phyloP scores from a whole-genome alignment of 1,140 invertebrate species.

The Rhopalosiphum padi region DNA sequence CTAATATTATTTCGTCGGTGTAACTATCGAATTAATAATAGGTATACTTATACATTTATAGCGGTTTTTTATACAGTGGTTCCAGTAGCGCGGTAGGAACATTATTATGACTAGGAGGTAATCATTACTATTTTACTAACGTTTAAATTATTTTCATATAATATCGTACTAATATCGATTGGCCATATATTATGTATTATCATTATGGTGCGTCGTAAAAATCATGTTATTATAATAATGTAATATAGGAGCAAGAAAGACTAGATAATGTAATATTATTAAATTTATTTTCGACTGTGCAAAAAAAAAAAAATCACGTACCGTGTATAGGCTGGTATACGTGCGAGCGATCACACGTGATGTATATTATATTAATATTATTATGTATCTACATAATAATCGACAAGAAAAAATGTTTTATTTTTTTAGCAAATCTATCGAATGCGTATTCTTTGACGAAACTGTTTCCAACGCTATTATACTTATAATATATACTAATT shows the following conservation, averaged over 20 bases:
- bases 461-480: not conserved
- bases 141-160: conserved; percentile 4
- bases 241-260: not conserved
- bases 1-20: not conserved
- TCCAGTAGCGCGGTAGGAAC: not conserved
- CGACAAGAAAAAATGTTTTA: not conserved
- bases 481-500: no score
- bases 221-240: not conserved
- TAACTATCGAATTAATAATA: not conserved
- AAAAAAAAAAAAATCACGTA: not conserved
- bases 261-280: not conserved
- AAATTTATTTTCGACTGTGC: not conserved
- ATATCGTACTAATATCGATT: not conserved
- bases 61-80: not conserved
- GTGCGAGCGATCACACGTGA: not conserved
- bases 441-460: not conserved
- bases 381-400: not conserved
- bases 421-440: not conserved
- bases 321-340: not conserved
- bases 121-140: not conserved
- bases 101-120: not conserved
- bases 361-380: not conserved
- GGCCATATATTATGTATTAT: not conserved
- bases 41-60: not conserved
- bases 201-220: not conserved